Evolutionary conservation across 2,797 vertebrate species (phyloP), one percentile per base, ranked within the genome.

Genomic region (Epinephelus awoara): DNA sequence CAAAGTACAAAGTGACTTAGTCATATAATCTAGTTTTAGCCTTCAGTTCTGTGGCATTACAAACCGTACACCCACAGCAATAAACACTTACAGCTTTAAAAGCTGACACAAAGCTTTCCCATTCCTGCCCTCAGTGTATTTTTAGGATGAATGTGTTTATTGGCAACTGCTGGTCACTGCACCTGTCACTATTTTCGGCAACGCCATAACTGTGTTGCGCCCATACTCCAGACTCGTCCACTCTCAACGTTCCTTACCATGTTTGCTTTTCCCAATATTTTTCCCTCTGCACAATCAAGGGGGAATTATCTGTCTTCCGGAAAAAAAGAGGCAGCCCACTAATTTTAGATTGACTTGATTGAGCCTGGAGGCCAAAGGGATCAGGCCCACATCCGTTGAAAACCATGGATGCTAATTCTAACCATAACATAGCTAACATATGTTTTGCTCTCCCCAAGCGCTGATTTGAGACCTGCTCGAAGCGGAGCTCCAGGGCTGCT

Each of bases 261-360:
- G 90, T 92, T 92, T 92, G 82, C 88, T 85, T 91, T 88, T 74
- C 72, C 77, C 88, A 75, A 78, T 89, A 84, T 88, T 91, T 82
- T 88, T 85, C 78, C 85, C 82, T 85, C 89, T 91, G 88, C 91
- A 91, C 93, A 95, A 94, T 95, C 94, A 93, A 88, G 89, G 57
- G 88, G 85, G 91, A 94, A 95, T 94, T 92, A 93, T 95, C 92
- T 88, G 85, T 91, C 92, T 95, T 95, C 93, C 90, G 87, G 92
- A 91, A 86, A 82, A 54, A 90, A 82, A 86, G 86, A 86, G 83
- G 85, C 89, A 89, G 90, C 88, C 89, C 88, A 91, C 95, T 95
- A 94, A 95, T 95, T 95, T 95, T 93, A 95, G 94, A 93, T 86
- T 80, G 92, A 93, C 91, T 93, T 95, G 93, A 95, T 94, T 94